A percentile compares a stretch with the other conserved stretches of the same genome.
phyloP scores from a whole-genome alignment of 2,113 vertebrate species.

The Myotis lucifugus region DNA sequence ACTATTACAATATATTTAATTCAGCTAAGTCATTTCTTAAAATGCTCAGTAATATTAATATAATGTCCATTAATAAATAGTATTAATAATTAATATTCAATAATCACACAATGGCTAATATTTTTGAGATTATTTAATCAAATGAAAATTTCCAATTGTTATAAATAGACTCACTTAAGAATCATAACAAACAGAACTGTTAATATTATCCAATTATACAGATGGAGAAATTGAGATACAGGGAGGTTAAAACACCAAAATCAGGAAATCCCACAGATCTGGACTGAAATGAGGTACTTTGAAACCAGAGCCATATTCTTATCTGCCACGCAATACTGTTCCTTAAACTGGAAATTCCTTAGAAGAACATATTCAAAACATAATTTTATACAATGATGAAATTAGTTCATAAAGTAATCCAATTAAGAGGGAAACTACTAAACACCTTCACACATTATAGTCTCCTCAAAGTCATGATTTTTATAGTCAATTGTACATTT shows the following conservation, averaged over 20 bases:
- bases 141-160: not conserved
- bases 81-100: not conserved
- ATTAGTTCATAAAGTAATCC: not conserved
- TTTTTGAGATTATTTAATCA: slow-evolving; percentile 18
- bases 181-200: not conserved
- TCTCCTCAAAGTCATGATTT: not conserved
- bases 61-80: not conserved
- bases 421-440: not conserved
- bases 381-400: not conserved
- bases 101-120: not conserved
- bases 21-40: slow-evolving; percentile 14
- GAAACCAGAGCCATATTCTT: not conserved
- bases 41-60: not conserved
- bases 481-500: not conserved
- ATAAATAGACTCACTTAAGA: not conserved
- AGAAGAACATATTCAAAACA: not conserved
- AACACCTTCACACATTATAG: not conserved
- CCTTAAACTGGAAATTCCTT: not conserved
- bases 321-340: not conserved
- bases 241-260: not conserved
- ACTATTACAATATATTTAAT: slow-evolving; percentile 1
- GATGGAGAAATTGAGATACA: not conserved
- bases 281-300: not conserved
- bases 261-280: not conserved
- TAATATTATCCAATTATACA: not conserved